Conservation (phyloP, 2,113 vertebrate species). For the Athene noctua region DNA sequence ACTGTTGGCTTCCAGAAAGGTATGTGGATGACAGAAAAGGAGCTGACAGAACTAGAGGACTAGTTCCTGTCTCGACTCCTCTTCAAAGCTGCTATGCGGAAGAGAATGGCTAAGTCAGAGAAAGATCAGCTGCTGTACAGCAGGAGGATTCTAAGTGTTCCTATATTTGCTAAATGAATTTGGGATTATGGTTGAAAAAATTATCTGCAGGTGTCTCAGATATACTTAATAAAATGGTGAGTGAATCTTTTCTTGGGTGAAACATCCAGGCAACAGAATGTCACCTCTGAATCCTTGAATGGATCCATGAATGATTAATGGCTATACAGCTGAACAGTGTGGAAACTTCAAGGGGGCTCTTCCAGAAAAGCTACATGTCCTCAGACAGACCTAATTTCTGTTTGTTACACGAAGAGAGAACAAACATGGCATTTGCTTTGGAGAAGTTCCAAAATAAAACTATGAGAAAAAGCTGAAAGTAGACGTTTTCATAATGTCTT, state of each 20-base stretch:
- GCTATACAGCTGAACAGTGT: not conserved
- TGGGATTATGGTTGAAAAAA: not conserved
- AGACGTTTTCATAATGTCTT: not conserved
- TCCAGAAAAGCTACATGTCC: not conserved
- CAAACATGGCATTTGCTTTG: not conserved
- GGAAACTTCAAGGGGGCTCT: not conserved
- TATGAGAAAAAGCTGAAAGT: not conserved
- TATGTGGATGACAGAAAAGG: not conserved
- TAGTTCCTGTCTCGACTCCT: not conserved
- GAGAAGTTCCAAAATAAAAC: not conserved
- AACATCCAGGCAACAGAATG: not conserved
- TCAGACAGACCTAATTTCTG: not conserved
- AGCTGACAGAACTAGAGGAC: not conserved
- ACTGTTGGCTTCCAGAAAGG: not conserved
- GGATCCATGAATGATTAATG: not conserved
- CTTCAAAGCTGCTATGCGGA: not conserved
- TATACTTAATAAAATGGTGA: not conserved
- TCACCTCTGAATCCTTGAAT: not conserved
- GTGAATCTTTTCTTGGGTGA: not conserved
- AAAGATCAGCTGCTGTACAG: not conserved
- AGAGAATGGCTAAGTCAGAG: not conserved
- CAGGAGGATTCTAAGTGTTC: not conserved
- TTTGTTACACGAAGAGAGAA: not conserved
- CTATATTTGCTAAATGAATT: not conserved
- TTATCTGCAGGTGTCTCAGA: not conserved